phyloP scores from a whole-genome alignment of 2,888 invertebrate species.

The Pristionchus exspectatus region DNA sequence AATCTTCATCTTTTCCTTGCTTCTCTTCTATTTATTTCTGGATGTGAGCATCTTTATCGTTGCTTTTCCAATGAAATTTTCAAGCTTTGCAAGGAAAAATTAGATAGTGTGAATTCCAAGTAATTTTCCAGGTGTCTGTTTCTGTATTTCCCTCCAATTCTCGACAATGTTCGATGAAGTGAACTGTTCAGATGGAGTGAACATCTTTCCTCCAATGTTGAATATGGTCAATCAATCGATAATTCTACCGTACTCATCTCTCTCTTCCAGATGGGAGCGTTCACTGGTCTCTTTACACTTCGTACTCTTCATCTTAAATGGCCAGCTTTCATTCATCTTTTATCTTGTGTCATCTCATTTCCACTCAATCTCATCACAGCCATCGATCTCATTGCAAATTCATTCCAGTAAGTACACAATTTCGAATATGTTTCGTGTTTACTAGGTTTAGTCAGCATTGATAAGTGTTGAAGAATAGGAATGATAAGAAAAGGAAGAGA shows the following conservation, averaged over 20 bases:
- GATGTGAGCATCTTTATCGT: neutral
- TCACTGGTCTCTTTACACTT: constrained; percentile 59
- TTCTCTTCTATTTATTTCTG: constrained; percentile 53
- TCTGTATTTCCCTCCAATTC: constrained; percentile 59
- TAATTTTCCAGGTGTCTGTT: constrained; percentile 55
- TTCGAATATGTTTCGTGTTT: neutral
- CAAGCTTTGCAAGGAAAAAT: neutral
- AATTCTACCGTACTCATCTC: constrained; percentile 1
- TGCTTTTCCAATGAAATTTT: neutral
- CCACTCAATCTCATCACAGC: constrained; percentile 58
- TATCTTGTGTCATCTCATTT: constrained; percentile 51
- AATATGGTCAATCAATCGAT: constrained; percentile 56
- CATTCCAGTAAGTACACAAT: constrained; percentile 33
- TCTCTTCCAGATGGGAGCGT: constrained; percentile 57
- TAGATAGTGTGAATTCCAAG: neutral
- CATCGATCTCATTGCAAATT: constrained; percentile 48
- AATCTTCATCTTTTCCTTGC: constrained; percentile 54
- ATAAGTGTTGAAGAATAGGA: too few relatives aligned
- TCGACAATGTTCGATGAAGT: constrained; percentile 58
- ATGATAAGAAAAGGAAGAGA: neutral
- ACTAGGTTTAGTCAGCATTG: too few relatives aligned
- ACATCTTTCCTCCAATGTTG: constrained; percentile 59
- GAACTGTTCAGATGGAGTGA: constrained; percentile 60
- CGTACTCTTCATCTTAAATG: constrained; percentile 59
- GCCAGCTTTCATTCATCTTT: constrained; percentile 60